Percentiles rank a stretch among this genome's conserved stretches.
phyloP scores from a whole-genome alignment of 2,888 invertebrate genomes.

The Pollenia labialis region DNA sequence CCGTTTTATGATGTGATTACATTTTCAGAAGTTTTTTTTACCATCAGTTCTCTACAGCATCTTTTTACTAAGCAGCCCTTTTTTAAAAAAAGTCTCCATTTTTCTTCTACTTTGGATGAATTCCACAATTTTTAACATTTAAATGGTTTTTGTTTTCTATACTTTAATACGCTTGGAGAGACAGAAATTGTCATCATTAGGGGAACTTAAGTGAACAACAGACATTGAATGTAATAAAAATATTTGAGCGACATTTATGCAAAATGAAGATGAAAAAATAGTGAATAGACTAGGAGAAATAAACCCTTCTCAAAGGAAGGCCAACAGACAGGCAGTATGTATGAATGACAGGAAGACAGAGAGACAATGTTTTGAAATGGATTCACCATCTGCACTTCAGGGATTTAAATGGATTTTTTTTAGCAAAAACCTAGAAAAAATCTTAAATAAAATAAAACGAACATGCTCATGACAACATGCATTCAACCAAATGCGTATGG shows the following conservation, averaged over 20 bases:
- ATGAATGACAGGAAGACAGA: conserved; percentile 27
- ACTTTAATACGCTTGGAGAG: conserved; percentile 49
- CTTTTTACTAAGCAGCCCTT: conserved; percentile 31
- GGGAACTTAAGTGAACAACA: conserved; percentile 56
- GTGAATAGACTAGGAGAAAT: conserved; percentile 1
- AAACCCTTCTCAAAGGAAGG: conserved; percentile 25
- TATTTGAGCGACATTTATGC: conserved; percentile 79
- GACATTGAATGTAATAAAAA: conserved; percentile 79
- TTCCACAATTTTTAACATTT: conserved; percentile 44
- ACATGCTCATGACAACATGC: conserved; percentile 22
- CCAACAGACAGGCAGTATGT: conserved; percentile 25
- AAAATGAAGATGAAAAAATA: conserved; percentile 54
- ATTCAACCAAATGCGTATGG: conserved; percentile 34
- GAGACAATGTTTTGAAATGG: conserved; percentile 51
- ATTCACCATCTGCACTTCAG: conserved; percentile 58
- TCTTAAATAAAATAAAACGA: conserved; percentile 20
- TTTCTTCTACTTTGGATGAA: not conserved
- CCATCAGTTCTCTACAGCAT: not conserved
- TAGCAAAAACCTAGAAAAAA: conserved; percentile 12
- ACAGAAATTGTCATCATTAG: conserved; percentile 63
- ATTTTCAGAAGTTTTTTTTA: conserved; percentile 22
- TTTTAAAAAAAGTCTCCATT: conserved; percentile 6
- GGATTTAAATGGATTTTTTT: conserved; percentile 58
- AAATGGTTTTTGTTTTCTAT: conserved; percentile 32
- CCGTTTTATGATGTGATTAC: conserved; percentile 61